Evolutionary conservation across 1,140 invertebrate genomes (phyloP).

Genomic region (Caenorhabditis latens): DNA sequence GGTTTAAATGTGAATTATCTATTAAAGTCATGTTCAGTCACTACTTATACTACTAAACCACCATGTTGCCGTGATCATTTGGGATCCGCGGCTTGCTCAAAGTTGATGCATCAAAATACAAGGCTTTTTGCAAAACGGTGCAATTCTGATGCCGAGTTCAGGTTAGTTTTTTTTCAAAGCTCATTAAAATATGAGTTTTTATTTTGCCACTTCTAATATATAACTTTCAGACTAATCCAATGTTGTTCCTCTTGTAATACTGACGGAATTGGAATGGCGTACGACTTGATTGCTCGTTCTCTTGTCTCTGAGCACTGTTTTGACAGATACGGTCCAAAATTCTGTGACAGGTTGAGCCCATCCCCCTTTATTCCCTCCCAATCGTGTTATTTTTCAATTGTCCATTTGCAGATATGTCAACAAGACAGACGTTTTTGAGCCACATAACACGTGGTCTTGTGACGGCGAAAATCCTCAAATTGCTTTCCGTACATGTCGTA

Average conservation of each 20-base stretch:
- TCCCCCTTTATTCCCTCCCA: background rate
- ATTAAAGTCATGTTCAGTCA: background rate
- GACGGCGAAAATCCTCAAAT: conserved; percentile 66
- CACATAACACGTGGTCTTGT: conserved; percentile 62
- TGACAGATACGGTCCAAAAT: conserved; percentile 61
- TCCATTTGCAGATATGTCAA: conserved; percentile 60
- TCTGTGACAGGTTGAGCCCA: conserved; percentile 58
- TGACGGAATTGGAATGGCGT: conserved; percentile 58
- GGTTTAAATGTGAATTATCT: background rate
- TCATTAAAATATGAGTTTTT: too few species aligned
- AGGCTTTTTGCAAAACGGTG: conserved; percentile 58
- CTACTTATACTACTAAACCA: conserved; percentile 53
- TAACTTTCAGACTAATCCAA: conserved; percentile 42
- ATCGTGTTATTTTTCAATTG: conserved; percentile 34
- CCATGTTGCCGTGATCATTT: conserved; percentile 61
- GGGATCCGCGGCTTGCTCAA: conserved; percentile 49
- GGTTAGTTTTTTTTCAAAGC: background rate
- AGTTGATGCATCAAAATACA: conserved; percentile 55
- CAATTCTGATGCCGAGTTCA: conserved; percentile 63
- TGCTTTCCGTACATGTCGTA: conserved; percentile 65
- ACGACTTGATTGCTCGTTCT: conserved; percentile 65
- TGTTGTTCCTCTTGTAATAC: conserved; percentile 64
- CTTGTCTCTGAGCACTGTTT: conserved; percentile 66
- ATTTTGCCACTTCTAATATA: too few species aligned
- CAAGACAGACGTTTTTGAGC: conserved; percentile 64